phyloP scores from a whole-genome alignment of 2,797 vertebrate species.

The Coendou prehensilis region DNA sequence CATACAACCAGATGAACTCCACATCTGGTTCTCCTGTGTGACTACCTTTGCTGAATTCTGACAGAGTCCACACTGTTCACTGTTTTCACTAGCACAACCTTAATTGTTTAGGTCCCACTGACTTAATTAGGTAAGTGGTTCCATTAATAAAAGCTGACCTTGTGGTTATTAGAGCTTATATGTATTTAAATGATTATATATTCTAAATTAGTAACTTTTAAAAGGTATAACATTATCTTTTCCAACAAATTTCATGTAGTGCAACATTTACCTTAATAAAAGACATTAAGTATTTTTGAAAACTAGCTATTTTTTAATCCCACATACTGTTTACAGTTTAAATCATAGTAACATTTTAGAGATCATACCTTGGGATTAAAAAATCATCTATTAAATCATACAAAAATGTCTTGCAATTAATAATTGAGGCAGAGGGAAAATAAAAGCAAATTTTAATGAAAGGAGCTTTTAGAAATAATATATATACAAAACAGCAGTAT shows the following conservation, averaged over 20 bases:
- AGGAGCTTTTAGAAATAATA: conserved; percentile 6
- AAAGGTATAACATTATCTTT: background rate
- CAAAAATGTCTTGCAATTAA: background rate
- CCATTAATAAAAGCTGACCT: background rate
- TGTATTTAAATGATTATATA: background rate
- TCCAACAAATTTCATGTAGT: conserved; percentile 23
- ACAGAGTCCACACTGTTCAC: background rate
- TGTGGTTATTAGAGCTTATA: background rate
- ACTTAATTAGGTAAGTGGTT: background rate
- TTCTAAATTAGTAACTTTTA: background rate
- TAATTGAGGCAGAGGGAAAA: background rate
- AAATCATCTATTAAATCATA: conserved; percentile 17
- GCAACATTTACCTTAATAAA: conserved; percentile 54
- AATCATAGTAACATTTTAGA: background rate
- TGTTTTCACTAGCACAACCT: background rate
- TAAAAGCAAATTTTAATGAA: conserved; percentile 52
- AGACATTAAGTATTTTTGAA: background rate
- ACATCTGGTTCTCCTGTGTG: background rate
- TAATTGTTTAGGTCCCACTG: background rate
- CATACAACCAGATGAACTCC: background rate
- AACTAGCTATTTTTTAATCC: background rate
- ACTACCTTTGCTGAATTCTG: background rate
- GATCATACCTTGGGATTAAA: background rate
- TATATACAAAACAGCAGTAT: background rate
- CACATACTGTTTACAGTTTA: background rate